Base-by-base conservation (phyloP, 2,888 invertebrate species). In the Lasius fuliginosus region DNA sequence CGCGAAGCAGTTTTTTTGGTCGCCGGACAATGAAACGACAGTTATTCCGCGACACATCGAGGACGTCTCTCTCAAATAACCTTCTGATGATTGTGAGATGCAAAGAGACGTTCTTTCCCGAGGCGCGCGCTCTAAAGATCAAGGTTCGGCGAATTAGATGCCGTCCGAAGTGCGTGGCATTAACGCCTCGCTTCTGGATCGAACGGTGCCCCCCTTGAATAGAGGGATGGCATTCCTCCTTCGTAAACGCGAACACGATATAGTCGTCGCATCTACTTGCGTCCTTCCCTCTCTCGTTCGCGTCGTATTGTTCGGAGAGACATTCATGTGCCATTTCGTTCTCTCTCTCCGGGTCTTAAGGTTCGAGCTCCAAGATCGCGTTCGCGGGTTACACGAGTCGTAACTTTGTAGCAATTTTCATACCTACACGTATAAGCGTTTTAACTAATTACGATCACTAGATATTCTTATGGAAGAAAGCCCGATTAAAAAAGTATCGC, bases 261-360 rank as follows among this genome's bases (percentile, higher is more conserved):
- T 68, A 73, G 18, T 46, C 46, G 49, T 49, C 40, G 46, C 53
- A 71, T 71, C 46, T 74, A 75, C 60, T 73, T n/a, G 53, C 84
- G 86, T 87, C 84, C 85, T 87, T 77, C 84, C 84, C 86, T 81
- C 86, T 85, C 85, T 53, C 67, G 23, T 84, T 46, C 33, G 73
- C 65, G 65, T 75, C 81, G 85, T 90, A 65, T 65, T 75, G 75
- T 90, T 49, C 90, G 79, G 89, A 79, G 87, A 90, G 87, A 90
- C 90, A 90, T 90, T 90, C 92, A 53, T 53, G 89, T 92, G 93
- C 92, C 92, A 92, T 92, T 92, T 93, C 91, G 88, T 91, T 88
- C 91, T 88, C 88, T 87, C 86, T 76, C 23, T 23, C 23, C 23
- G 23, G 91, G 90, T 92, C 92, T 92, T 91, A 92, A 91, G 88